Base-by-base conservation (phyloP, 2,888 invertebrate species). In the Brachynemurus nebulosus region DNA sequence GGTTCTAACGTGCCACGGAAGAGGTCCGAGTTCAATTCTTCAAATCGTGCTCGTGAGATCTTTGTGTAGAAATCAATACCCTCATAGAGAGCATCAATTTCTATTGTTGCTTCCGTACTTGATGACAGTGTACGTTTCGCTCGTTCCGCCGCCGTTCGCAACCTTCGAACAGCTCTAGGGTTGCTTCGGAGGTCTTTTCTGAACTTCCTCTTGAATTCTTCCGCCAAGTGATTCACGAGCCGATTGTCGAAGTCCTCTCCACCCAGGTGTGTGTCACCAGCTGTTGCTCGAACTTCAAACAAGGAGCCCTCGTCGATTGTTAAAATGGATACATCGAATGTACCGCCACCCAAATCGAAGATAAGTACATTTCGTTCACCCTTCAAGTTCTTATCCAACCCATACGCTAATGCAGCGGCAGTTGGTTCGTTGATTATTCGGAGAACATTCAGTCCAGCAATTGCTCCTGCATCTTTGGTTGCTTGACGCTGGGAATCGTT, bases 391-490 rank as follows among this genome's bases (percentile, higher is more conserved):
- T 82, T 83, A 57, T 83, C 82, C 38, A 83, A 64, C 6, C 91
- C 90, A 55, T 91, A 89, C 45, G 89, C 86, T 47, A 89, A 67
- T 34, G 88, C 88, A 16, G 88, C 89, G 1, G 86, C 86, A 2
- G 90, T 91, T 7, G 91, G 91, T 61, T 92, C 90, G 60, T 90
- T 89, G 53, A 90, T 86, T 48, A 92, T 91, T 54, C 91, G 74
- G 33, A 91, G 68, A 2, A 93, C 89, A 62, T 90, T 90, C 19
- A 93, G 62, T 1, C 85, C 90, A 17, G 91, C 81, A 57, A 85
- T 85, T 3, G 71, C 71, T 2, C 91, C 91, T 9, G 91, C 89
- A 64, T 92, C 92, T 65, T 91, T 91, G 7, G 90, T 90, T 9
- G 85, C 85, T 60, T 85, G 85, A 9, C 86, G 71, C 60, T 85